Base-by-base conservation (phyloP, 1,140 invertebrate species). In the Drosophila pseudoobscura region DNA sequence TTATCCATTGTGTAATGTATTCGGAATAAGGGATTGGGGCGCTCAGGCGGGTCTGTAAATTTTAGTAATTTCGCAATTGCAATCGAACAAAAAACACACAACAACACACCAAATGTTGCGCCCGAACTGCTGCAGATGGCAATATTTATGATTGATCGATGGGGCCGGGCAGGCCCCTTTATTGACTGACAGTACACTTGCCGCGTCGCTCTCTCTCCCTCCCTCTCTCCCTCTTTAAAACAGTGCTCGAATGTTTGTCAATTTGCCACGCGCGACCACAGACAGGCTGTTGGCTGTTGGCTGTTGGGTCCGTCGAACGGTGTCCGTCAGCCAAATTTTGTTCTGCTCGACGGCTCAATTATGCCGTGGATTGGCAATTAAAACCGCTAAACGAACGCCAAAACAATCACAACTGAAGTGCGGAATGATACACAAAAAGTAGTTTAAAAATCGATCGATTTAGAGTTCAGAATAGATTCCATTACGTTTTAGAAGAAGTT, bases 221-320 rank as follows among this genome's bases (percentile, higher is more conserved):
- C 66, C 49, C 60, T 22, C 54, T 13, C 35, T 47, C 47, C 17
- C 31, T 39, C 66, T 51, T 58, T 17, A 50, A 78, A 80, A 70
- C 80, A 51, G 58, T 43, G 59, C 52, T 60, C 75, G 57, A 80
- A 82, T 82, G 80, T 75, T 82, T 82, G 69, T 68, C 82, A 78
- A 82, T 87, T 71, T 52, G 41, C 61, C 66, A 70, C 63, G 69
- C 35, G 26, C 53, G 35, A 69, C 64, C 66, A 49, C 66, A 69
- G 52, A 54, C 45, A 26, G 39, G 26, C 29, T 8, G 29, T 24
- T 5, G 24, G 7, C 35, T 39, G 9, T 39, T 13, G 35, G 11
- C 65, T 31, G 66, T 56, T 57, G n/a, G 65, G 43, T 6, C 8
- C n/a, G 31, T 31, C 39, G 20, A 31, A 11, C 17, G 13, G 17